Base-by-base conservation (phyloP, 2,113 vertebrate species). In the Phalacrocorax carbo region DNA sequence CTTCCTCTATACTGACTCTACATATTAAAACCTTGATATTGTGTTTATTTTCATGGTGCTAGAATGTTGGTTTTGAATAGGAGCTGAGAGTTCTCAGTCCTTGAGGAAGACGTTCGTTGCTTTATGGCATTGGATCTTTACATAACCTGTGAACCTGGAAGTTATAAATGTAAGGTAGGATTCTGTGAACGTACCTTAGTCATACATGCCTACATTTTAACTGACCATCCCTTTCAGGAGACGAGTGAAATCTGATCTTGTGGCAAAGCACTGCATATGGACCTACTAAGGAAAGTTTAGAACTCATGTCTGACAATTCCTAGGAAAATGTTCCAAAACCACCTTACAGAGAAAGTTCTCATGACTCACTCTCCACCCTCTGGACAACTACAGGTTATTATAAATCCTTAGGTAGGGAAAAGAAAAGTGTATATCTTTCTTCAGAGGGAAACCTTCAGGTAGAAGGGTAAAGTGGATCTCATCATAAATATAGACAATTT, bases 231-330 rank as follows among this genome's bases (percentile, higher is more conserved):
- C 15, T 69, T 51, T 84, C 0, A 3, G 26, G 29, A 90, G 49
- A 57, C 65, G 70, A 77, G 25, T 20, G 15, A 49, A 29, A 49
- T 49, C 20, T 26, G 10, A 13, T 90, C 29, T 8, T 65, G 15
- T 71, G 8, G 44, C 49, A 78, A 71, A 92, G 36, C 16, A 52
- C 22, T 81, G 25, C 10, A 9, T 7, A 11, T 34, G 13, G 6
- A 30, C 10, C 38, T 69, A 38, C 27, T 12, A 25, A 87, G n/a
- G 30, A 54, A 54, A 71, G 21, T 29, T 84, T 40, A 84, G 27
- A 77, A 52, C 9, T 46, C 0, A 0, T 15, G 19, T 49, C 49
- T 46, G 12, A 19, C 4, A 38, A 15, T 13, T 82, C 29, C 19
- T 48, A 65, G 19, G 15, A 84, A 90, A 87, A 65, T 14, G 11